phyloP scores from a whole-genome alignment of 2,888 invertebrate species.

The Augiades crinisus region DNA sequence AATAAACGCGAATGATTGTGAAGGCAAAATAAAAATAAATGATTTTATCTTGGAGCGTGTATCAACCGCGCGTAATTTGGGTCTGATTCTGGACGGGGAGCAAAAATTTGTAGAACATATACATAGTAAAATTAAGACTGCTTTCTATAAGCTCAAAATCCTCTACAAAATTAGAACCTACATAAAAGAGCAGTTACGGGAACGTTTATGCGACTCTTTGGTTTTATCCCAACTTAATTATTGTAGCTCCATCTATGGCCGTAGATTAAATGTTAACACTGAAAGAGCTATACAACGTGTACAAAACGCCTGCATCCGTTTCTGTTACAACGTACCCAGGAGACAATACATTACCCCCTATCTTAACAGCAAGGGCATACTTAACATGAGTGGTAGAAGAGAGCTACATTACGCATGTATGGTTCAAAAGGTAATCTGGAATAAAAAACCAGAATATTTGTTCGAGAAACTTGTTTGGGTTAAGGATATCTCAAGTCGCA shows the following conservation, averaged over 20 bases:
- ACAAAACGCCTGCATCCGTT: constrained; percentile 5
- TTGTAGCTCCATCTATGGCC: background rate
- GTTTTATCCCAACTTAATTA: background rate
- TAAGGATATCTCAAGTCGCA: background rate
- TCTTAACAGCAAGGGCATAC: background rate
- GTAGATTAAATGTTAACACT: background rate
- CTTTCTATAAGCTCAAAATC: constrained; percentile 7
- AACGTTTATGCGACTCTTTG: background rate
- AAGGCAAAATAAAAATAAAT: constrained; percentile 1
- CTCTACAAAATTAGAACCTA: constrained; percentile 4
- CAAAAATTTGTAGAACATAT: constrained; percentile 11
- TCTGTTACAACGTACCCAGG: background rate
- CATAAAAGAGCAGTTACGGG: background rate
- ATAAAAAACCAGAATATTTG: background rate
- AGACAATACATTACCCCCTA: background rate
- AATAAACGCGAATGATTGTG: background rate
- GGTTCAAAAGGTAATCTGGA: constrained; percentile 1
- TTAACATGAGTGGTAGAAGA: constrained; percentile 1
- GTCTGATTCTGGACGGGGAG: constrained; percentile 8
- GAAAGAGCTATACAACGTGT: constrained; percentile 1
- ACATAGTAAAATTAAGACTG: background rate
- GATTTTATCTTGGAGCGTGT: background rate
- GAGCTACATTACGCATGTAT: too few species aligned
- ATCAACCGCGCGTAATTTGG: background rate
- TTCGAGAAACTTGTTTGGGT: constrained; percentile 2